A percentile compares a stretch with the other conserved stretches of the same genome.
These are phyloP conservation scores for Platycheirus rosarum DNA, from an alignment of 2,888 invertebrate species.

Conservation along the genomic window DNA sequence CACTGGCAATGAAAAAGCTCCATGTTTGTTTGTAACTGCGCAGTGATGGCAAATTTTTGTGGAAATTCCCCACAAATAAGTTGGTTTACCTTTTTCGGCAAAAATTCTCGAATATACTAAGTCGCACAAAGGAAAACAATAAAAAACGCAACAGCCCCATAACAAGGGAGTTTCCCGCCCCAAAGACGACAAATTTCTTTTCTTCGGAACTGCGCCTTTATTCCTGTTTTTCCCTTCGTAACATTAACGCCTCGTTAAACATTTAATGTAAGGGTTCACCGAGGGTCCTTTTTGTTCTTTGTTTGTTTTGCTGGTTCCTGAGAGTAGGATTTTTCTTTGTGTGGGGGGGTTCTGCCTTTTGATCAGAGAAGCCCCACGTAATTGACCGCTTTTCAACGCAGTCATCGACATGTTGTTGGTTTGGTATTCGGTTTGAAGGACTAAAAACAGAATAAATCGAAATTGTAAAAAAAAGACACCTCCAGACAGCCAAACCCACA, in stretches of 20 bases:
- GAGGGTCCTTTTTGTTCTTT: conserved; percentile 18
- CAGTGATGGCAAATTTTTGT: not conserved
- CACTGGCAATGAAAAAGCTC: conserved; percentile 36
- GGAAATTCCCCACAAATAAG: conserved; percentile 17
- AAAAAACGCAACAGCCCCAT: conserved; percentile 26
- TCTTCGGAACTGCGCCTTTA: conserved; percentile 33
- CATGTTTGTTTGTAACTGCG: conserved; percentile 67
- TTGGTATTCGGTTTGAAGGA: not conserved
- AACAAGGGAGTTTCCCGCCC: conserved; percentile 22
- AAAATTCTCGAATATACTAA: conserved; percentile 51
- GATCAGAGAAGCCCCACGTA: conserved; percentile 36
- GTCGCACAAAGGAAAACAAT: conserved; percentile 27
- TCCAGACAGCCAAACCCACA: conserved; percentile 27
- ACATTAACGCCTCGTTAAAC: conserved; percentile 53
- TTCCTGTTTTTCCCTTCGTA: conserved; percentile 14
- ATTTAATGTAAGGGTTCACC: conserved; percentile 33
- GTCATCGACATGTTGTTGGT: conserved; percentile 55
- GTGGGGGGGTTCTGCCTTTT: not conserved
- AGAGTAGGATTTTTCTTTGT: conserved; percentile 1
- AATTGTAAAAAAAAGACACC: conserved; percentile 10
- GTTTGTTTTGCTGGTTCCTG: not conserved
- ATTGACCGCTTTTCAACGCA: conserved; percentile 55
- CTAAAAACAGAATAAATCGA: conserved; percentile 14
- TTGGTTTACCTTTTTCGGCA: conserved; percentile 17
- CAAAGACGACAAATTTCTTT: conserved; percentile 33